Conservation (phyloP, 2,113 vertebrate genomes). For the Macaca nemestrina region DNA sequence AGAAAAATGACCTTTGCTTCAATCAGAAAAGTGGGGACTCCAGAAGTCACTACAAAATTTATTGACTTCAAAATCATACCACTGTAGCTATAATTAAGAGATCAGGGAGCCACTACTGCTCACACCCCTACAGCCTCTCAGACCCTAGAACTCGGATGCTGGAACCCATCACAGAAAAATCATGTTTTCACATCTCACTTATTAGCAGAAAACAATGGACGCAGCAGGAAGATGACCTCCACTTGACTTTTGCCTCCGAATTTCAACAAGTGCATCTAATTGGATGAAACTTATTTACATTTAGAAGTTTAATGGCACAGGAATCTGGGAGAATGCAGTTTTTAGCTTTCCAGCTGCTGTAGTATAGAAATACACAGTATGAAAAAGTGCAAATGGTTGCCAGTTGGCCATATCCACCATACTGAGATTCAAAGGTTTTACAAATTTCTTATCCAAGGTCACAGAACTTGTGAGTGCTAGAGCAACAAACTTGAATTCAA, state of each 20-base stretch:
- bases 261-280: background rate
- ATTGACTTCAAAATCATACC: background rate
- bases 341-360: background rate
- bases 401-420: background rate
- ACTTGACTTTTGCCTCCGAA: conserved; percentile 9
- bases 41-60: background rate
- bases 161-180: background rate
- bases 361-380: background rate
- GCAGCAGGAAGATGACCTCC: conserved; percentile 21
- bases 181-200: background rate
- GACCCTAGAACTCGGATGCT: background rate
- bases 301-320: background rate
- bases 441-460: conserved; percentile 25
- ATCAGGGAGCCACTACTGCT: background rate
- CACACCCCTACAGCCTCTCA: background rate
- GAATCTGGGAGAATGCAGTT: background rate
- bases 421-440: background rate
- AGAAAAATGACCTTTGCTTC: background rate
- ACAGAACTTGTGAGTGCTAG: background rate
- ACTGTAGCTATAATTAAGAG: background rate
- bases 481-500: conserved; percentile 25
- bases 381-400: background rate
- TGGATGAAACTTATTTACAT: conserved; percentile 18
- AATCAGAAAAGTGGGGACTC: background rate
- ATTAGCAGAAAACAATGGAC: conserved; percentile 15